These are phyloP conservation scores for Varanus salvator DNA, from an alignment of 2,113 vertebrate genomes.

Conservation along the genomic window DNA sequence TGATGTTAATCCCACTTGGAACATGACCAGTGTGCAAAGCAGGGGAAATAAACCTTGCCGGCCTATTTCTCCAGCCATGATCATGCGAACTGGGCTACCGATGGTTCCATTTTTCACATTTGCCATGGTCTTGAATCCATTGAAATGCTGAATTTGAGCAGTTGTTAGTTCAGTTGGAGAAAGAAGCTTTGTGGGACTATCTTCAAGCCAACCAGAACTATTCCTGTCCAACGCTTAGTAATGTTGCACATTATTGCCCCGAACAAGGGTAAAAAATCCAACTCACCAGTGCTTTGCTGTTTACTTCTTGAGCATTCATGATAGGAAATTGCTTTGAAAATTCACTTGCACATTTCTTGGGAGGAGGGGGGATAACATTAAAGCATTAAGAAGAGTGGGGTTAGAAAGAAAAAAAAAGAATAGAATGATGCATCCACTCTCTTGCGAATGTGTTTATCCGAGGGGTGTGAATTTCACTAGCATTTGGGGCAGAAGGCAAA, in stretches of 20 bases:
- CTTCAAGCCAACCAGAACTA: not conserved
- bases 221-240: not conserved
- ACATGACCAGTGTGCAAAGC: too few relatives aligned
- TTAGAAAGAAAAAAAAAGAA: not conserved
- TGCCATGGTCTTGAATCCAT: not conserved
- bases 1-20: too few relatives aligned
- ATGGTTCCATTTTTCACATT: fast-evolving
- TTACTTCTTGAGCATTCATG: not conserved
- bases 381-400: not conserved
- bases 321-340: not conserved
- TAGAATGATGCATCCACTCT: not conserved
- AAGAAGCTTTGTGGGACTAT: constrained; percentile 16
- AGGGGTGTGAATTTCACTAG: too few relatives aligned
- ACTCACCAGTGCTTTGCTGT: not conserved
- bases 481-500: too few relatives aligned
- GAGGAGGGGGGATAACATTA: not conserved
- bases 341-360: not conserved
- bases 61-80: too few relatives aligned
- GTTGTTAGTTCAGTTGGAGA: not conserved
- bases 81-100: not conserved
- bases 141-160: not conserved
- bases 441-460: not conserved
- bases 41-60: too few relatives aligned
- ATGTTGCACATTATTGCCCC: constrained; percentile 3
- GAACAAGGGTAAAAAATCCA: not conserved